Evolutionary conservation across 2,797 vertebrate species (phyloP).

Genomic region (Gadopsis bispinosus): DNA sequence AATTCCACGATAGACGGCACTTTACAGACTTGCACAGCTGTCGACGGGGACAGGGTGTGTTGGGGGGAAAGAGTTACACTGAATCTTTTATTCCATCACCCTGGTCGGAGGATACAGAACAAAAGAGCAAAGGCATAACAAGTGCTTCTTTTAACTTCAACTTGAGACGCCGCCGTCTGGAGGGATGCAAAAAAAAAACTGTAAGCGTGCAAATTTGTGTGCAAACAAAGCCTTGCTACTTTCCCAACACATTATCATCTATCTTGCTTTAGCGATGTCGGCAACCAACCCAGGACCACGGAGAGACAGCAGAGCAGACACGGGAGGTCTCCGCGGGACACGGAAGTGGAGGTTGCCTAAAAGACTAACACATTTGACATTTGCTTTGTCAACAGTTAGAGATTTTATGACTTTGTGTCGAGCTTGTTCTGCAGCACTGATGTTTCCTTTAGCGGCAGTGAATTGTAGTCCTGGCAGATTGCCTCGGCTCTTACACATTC

Average conservation of each 20-base stretch:
- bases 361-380: constrained; percentile 70
- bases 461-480: constrained; percentile 57
- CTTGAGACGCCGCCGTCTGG: constrained; percentile 45
- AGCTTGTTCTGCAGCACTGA: constrained; percentile 58
- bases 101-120: constrained; percentile 17
- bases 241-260: constrained; percentile 63
- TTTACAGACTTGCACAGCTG: constrained; percentile 51
- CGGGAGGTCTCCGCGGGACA: constrained; percentile 46
- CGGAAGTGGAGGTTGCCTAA: constrained; percentile 55
- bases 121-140: constrained; percentile 40
- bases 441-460: constrained; percentile 64
- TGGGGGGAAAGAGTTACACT: constrained; percentile 25
- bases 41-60: constrained; percentile 33
- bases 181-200: constrained; percentile 37
- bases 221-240: constrained; percentile 46
- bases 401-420: constrained; percentile 66
- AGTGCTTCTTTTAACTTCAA: constrained; percentile 51
- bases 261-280: constrained; percentile 63
- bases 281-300: constrained; percentile 56
- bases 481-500: constrained; percentile 53
- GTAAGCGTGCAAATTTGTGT: constrained; percentile 36
- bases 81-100: constrained; percentile 43
- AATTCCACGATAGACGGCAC: constrained; percentile 60
- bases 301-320: constrained; percentile 44
- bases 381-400: constrained; percentile 73